Base-by-base conservation (phyloP, 2,797 vertebrate species). In the Salmo trutta region DNA sequence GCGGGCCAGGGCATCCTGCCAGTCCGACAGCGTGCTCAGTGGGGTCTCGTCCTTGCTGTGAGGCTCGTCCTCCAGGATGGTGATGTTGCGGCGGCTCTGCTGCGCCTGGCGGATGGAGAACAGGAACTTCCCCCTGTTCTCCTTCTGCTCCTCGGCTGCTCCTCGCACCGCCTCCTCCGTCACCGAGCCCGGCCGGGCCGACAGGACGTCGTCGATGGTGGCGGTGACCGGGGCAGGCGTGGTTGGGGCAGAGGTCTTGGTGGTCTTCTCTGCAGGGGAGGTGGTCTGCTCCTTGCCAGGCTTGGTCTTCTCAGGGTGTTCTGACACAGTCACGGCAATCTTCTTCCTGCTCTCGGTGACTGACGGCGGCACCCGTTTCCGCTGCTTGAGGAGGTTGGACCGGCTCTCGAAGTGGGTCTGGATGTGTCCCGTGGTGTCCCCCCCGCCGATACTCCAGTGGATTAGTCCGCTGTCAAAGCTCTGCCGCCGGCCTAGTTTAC, bases 381-480 rank as follows among this genome's bases (percentile, higher is more conserved):
- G 92, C 87, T 88, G 87, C 83, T 93, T 92, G 33, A 95, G 91
- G 56, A 95, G 92, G 83, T 96, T 93, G 69, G 85, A 91, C 82
- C 94, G 95, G 91, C 96, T 97, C 91, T 99, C 98, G 16, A 99
- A 99, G 93, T 98, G 97, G 84, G 98, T 99, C 92, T 99, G 98
- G 89, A 99, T 99, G 91, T 99, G 97, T 87, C 98, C 97, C 5
- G 98, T 99, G 85, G 97, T 98, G 86, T 99, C 98, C 0, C 98
- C 98, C 4, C 98, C 98, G 21, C 98, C 98, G 12, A 98, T 96
- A 89, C 97, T 96, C 98, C 98, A 99, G 93, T 99, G 98, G 86
- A 97, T 91, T 81, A 99, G 92, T 77, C 98, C 98, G 17, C 98
- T 99, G 79, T 99, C 95, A 1, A 99, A 99, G 90, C 96, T 95